Conservation (phyloP, 2,113 vertebrate species). For the Cyprinodon brontotheroides region DNA sequence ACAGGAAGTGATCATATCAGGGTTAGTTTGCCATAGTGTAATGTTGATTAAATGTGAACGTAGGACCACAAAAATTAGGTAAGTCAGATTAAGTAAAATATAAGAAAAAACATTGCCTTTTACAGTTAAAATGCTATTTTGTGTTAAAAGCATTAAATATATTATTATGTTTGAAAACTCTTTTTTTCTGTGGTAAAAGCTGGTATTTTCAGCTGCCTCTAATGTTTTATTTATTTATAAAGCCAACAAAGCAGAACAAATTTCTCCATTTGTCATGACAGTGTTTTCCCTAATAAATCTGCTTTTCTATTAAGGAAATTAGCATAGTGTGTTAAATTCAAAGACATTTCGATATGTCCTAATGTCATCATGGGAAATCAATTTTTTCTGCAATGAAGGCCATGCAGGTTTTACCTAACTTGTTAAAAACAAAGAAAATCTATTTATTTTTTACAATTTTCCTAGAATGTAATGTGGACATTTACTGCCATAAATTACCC, state of each 20-base stretch:
- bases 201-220: not conserved
- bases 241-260: not conserved
- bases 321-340: not conserved
- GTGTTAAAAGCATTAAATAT: too few species aligned
- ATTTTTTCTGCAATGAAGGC: not conserved
- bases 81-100: too few species aligned
- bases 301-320: not conserved
- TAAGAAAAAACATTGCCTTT: too few species aligned
- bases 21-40: too few species aligned
- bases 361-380: not conserved
- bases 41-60: too few species aligned
- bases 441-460: not conserved
- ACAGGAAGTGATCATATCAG: too few species aligned
- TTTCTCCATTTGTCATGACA: not conserved
- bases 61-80: too few species aligned
- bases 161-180: too few species aligned
- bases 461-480: not conserved
- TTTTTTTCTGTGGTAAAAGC: too few species aligned
- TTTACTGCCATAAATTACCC: not conserved
- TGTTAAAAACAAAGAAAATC: not conserved
- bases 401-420: not conserved
- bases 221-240: not conserved
- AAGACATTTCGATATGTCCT: constrained; percentile 1
- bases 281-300: not conserved
- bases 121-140: too few species aligned